Evolutionary conservation across 2,888 invertebrate genomes (phyloP).

Genomic region (Acronicta psi): DNA sequence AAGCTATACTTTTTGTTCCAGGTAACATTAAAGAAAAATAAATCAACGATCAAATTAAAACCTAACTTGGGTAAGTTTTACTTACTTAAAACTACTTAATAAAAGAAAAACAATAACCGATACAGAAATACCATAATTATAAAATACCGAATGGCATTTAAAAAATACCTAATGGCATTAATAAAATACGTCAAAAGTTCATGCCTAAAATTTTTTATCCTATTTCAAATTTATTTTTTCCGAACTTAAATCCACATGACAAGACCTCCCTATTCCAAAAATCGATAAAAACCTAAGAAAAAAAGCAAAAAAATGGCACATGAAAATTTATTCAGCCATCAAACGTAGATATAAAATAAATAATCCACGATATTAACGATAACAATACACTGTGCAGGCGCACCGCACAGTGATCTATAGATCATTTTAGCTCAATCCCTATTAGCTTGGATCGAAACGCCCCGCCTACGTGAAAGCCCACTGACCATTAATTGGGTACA

Average conservation of each 20-base stretch:
- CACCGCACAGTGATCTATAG: conserved; percentile 83
- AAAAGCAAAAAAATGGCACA: conserved; percentile 69
- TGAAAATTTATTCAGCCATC: conserved; percentile 82
- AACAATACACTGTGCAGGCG: conserved; percentile 82
- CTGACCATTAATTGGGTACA: conserved; percentile 87
- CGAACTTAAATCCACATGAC: conserved; percentile 23
- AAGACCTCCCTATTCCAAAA: conserved; percentile 63
- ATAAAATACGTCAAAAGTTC: background rate
- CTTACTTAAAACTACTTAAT: too few relatives aligned
- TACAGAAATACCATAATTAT: too few relatives aligned
- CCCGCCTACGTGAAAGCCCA: conserved; percentile 86
- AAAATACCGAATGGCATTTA: too few relatives aligned
- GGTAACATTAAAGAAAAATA: too few relatives aligned
- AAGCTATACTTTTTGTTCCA: too few relatives aligned
- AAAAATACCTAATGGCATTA: background rate
- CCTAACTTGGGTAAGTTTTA: too few relatives aligned
- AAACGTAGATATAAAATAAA: conserved; percentile 83
- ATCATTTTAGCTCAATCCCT: conserved; percentile 87
- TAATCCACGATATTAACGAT: conserved; percentile 82
- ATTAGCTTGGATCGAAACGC: conserved; percentile 83
- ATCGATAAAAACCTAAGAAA: conserved; percentile 50
- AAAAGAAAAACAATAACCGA: too few relatives aligned
- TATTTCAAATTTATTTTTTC: background rate
- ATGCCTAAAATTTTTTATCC: background rate
- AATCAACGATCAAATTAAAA: too few relatives aligned